A percentile compares a stretch with the other conserved stretches of the same genome.
These are phyloP conservation scores for Glandiceps talaboti DNA, from an alignment of 53 echinoderm and acorn worm species.

Conservation along the genomic window DNA sequence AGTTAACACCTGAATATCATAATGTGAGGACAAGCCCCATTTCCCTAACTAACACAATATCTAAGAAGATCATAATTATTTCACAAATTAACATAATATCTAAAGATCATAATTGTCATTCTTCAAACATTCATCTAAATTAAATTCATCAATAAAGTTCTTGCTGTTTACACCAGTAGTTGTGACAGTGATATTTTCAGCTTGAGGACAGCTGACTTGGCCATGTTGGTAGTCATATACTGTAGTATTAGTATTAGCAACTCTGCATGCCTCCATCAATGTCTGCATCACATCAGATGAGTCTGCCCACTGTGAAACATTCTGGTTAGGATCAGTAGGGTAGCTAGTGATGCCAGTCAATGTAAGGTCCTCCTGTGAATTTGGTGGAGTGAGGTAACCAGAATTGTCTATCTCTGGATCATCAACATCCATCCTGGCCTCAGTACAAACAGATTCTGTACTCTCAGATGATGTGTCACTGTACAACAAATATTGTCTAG, in stretches of 20 bases:
- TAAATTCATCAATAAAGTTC: slow-evolving; percentile 51
- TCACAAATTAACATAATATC: neutral
- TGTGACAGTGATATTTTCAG: neutral
- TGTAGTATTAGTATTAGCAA: neutral
- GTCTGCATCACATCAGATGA: neutral
- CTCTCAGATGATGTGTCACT: slow-evolving; percentile 46
- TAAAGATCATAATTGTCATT: slow-evolving; percentile 1
- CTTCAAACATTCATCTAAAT: slow-evolving; percentile 56
- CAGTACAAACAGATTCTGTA: slow-evolving; percentile 34
- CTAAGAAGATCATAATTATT: neutral
- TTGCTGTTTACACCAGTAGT: neutral
- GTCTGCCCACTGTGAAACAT: neutral
- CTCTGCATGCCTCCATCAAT: neutral
- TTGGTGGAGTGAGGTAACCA: slow-evolving; percentile 42
- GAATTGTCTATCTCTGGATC: slow-evolving; percentile 50
- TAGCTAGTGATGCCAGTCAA: neutral
- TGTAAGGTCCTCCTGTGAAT: slow-evolving; percentile 12
- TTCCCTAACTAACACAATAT: no score
- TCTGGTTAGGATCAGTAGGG: slow-evolving; percentile 9
- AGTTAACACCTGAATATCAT: no score
- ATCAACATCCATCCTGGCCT: slow-evolving; percentile 53
- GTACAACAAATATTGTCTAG: no score
- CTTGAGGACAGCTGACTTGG: neutral
- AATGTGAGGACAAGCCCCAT: no score
- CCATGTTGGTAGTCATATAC: neutral